Base-by-base conservation (phyloP, 1,140 invertebrate genomes). In the Helicoverpa zea region DNA sequence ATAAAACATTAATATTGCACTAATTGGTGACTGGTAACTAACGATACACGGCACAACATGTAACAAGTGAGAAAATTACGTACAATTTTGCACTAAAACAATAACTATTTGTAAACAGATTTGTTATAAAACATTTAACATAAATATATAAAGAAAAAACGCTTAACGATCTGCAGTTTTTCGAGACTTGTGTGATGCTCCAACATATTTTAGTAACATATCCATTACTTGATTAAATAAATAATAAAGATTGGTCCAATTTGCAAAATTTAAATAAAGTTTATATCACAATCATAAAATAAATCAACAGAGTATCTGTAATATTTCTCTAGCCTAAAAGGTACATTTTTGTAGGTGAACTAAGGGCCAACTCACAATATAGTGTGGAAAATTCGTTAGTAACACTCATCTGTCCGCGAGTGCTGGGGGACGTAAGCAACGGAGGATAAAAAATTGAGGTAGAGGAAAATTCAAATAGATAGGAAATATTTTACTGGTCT, bases 11-110 rank as follows among this genome's bases (percentile, higher is more conserved):
- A n/a, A 49, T 43, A 75, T 77, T 77, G 75, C 75, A 77, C 75
- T 77, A 64, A 77, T n/a, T 61, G 58, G 59, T 64, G 75, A 64
- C 59, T 77, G 75, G 75, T 77, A 77, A 77, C 75, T 77, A 77
- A 54, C 73, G 18, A 51, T 23, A 61, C 51, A 51, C 18, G 16
- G 58, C 23, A 51, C 43, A 76, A 63, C 7, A n/a, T 76, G 58
- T 63, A 61, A 76, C 73, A 63, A 76, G 49, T 70, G 47, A 63
- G 47, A 43, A 51, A 11, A 68, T 49, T 18, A 51, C 13, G 18
- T 51, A 76, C 4, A 61, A 51, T 47, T 74, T 76, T 76, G 43
- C 47, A 76, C 59, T 51, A 64, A 58, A 64, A 63, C 16, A 76
- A 51, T 51, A 29, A 59, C 16, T 9, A 59, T 59, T 59, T 12